Percentiles rank a stretch among this genome's conserved stretches.
phyloP scores from a whole-genome alignment of 2,888 invertebrate species.

The Caenorhabditis plicata region DNA sequence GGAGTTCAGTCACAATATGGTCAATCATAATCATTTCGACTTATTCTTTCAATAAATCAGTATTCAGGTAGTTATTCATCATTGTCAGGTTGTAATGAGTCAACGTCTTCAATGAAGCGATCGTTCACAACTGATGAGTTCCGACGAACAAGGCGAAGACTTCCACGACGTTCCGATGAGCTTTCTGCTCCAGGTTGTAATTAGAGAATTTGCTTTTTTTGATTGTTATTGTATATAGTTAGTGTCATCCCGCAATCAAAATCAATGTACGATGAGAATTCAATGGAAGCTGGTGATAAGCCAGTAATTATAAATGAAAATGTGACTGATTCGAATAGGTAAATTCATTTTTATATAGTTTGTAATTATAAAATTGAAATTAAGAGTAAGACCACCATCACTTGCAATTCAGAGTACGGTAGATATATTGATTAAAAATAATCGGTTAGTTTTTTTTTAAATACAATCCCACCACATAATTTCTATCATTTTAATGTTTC shows the following conservation, averaged over 20 bases:
- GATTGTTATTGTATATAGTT: not conserved
- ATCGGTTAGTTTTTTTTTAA: slow-evolving; percentile 7
- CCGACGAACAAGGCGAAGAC: slow-evolving; percentile 29
- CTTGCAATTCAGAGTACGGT: slow-evolving; percentile 24
- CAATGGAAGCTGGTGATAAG: not conserved
- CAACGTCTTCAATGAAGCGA: slow-evolving; percentile 25
- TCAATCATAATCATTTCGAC: not conserved
- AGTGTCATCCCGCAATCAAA: slow-evolving; percentile 25
- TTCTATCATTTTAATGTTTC: too few relatives aligned
- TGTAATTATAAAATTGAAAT: too few relatives aligned
- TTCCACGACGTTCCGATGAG: slow-evolving; percentile 41
- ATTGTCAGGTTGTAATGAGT: slow-evolving; percentile 11
- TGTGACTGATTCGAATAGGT: too few relatives aligned
- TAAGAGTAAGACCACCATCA: slow-evolving; percentile 24
- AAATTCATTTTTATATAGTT: too few relatives aligned
- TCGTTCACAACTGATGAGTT: slow-evolving; percentile 46
- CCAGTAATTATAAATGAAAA: too few relatives aligned
- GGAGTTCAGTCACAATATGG: slow-evolving; percentile 33
- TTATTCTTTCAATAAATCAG: too few relatives aligned
- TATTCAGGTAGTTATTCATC: slow-evolving; percentile 23
- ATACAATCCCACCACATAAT: too few relatives aligned
- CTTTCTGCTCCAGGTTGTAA: slow-evolving; percentile 10
- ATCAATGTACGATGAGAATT: slow-evolving; percentile 26
- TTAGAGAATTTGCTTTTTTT: too few relatives aligned
- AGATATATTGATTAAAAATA: slow-evolving; percentile 13